These are phyloP conservation scores for Fulmarus glacialis DNA, from an alignment of 2,113 vertebrate species.

Conservation along the genomic window DNA sequence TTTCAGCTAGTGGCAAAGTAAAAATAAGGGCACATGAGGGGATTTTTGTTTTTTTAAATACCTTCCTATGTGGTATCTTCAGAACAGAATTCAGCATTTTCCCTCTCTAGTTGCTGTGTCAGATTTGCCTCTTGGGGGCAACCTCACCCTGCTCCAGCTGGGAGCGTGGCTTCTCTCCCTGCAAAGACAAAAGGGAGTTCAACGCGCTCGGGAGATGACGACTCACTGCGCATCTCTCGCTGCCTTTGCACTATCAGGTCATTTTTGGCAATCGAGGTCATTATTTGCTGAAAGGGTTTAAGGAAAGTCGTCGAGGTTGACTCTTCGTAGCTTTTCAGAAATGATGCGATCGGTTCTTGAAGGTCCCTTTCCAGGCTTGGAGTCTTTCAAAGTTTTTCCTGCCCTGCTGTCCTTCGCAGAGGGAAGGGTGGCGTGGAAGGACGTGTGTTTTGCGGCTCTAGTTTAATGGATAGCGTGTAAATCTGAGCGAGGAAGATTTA, in stretches of 20 bases:
- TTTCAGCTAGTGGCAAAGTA: background rate
- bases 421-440: background rate
- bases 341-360: background rate
- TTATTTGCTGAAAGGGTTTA: constrained; percentile 25
- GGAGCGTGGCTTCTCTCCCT: background rate
- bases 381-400: background rate
- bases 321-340: background rate
- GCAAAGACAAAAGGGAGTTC: background rate
- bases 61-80: background rate
- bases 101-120: background rate
- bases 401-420: background rate
- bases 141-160: background rate
- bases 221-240: background rate
- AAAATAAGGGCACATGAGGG: background rate
- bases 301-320: background rate
- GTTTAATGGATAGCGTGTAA: background rate
- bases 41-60: background rate
- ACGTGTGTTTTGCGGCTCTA: background rate
- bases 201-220: background rate
- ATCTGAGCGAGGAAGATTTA: background rate
- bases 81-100: background rate
- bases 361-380: background rate
- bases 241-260: background rate
- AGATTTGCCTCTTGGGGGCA: constrained; percentile 58
- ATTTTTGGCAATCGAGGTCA: constrained; percentile 2